Evolutionary conservation across 2,888 invertebrate genomes (phyloP).

Genomic region (Eucriotettix oculatus): DNA sequence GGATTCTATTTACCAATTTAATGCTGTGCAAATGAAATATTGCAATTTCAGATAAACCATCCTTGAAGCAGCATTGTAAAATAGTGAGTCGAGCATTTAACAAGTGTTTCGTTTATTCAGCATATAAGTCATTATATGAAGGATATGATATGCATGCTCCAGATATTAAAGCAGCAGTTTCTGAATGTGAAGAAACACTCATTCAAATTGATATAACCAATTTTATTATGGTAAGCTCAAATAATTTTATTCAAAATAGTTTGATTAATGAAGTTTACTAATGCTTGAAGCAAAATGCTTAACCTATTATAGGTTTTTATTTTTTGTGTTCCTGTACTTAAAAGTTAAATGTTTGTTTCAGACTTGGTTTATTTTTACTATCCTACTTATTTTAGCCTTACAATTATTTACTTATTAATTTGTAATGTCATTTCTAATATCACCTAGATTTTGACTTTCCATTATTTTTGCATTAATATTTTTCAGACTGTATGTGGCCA

Average conservation of each 20-base stretch:
- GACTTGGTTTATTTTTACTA: too few species aligned
- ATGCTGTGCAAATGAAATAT: too few species aligned
- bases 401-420: too few species aligned
- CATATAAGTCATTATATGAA: slow-evolving; percentile 42
- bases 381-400: too few species aligned
- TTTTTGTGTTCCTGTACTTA: background rate
- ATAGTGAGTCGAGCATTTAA: slow-evolving; percentile 38
- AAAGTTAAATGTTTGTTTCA: background rate
- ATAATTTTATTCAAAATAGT: background rate
- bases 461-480: slow-evolving; percentile 2
- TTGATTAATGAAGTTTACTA: background rate
- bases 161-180: slow-evolving; percentile 51
- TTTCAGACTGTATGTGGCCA: slow-evolving; percentile 41
- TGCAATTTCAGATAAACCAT: slow-evolving; percentile 22
- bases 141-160: slow-evolving; percentile 36
- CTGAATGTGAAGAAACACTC: slow-evolving; percentile 49
- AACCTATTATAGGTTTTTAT: background rate
- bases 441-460: too few species aligned
- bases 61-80: slow-evolving; percentile 38
- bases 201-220: slow-evolving; percentile 52
- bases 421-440: too few species aligned
- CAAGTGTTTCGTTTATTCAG: slow-evolving; percentile 42
- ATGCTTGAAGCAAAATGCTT: background rate
- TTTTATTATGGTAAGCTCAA: slow-evolving; percentile 33
- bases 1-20: too few species aligned